These are phyloP conservation scores for Hypsibius dujardini DNA, from an alignment of 1,140 invertebrate genomes.

Conservation along the genomic window DNA sequence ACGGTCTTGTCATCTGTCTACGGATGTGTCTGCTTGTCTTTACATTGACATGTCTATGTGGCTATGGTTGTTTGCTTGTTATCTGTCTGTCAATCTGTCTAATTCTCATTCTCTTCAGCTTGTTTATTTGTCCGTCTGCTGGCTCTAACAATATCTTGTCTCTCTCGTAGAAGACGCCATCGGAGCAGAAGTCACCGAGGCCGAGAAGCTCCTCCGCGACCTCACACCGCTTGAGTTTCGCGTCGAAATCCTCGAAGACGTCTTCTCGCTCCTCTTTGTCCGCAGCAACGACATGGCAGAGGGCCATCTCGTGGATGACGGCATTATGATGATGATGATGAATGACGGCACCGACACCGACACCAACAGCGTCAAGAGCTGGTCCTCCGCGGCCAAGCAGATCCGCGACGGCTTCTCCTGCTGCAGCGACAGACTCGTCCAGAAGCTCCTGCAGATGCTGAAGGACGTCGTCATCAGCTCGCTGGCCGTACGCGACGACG, in stretches of 20 bases:
- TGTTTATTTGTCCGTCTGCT: too few species aligned
- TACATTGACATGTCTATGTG: too few species aligned
- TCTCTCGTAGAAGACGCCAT: too few species aligned
- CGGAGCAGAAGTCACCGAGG: too few species aligned
- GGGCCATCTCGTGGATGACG: background rate
- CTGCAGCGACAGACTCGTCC: slow-evolving; percentile 6
- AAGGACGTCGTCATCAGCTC: background rate
- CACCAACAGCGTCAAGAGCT: background rate
- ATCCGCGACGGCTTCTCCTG: background rate
- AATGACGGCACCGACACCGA: background rate
- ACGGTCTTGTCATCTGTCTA: too few species aligned
- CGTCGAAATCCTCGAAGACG: background rate
- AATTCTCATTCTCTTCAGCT: too few species aligned
- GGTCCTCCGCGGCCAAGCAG: background rate
- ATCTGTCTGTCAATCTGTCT: too few species aligned
- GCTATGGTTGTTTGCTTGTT: too few species aligned
- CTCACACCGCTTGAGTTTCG: background rate
- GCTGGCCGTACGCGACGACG: background rate
- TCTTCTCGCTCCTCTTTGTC: slow-evolving; percentile 7
- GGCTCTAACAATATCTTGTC: too few species aligned
- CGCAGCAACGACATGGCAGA: background rate
- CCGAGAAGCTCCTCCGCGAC: background rate
- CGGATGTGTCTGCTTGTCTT: too few species aligned
- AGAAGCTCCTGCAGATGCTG: background rate
- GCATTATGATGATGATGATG: background rate